Evolutionary conservation across 2,113 vertebrate genomes (phyloP).

Genomic region (Lethenteron camtschaticum): DNA sequence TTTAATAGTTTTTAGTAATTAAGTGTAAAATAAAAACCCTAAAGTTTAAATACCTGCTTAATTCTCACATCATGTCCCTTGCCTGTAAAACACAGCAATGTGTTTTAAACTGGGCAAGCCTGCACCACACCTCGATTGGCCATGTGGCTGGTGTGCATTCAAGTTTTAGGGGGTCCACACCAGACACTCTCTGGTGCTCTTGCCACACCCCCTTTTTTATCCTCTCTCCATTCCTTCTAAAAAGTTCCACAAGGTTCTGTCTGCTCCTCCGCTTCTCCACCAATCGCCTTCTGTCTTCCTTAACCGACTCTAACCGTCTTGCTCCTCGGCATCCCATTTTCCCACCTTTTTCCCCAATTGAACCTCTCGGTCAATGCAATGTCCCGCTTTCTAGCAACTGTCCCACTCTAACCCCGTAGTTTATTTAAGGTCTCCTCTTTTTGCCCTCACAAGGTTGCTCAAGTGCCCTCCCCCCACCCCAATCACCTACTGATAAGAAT

Average conservation of each 20-base stretch:
- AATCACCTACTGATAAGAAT: no score
- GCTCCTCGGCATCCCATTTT: neutral
- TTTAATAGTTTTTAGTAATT: no score
- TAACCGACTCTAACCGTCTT: neutral
- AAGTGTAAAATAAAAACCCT: no score
- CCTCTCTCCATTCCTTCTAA: neutral
- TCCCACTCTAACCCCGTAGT: neutral
- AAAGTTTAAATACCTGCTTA: no score
- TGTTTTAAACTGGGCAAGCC: no score
- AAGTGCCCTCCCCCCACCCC: neutral
- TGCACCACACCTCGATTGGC: no score
- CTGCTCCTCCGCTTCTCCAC: neutral
- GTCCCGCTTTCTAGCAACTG: neutral
- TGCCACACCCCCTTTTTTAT: neutral
- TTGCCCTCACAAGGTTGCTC: neutral
- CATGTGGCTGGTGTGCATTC: no score
- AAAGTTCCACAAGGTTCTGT: neutral
- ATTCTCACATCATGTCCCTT: no score
- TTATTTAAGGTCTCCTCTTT: neutral
- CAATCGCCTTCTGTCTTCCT: neutral
- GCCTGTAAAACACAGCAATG: no score
- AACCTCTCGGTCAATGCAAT: neutral
- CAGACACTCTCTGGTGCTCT: neutral
- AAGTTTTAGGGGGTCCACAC: no score
- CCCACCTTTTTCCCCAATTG: neutral